These are phyloP conservation scores for Lytechinus variegatus DNA, from an alignment of 35 echinoderm and acorn worm genomes.

Conservation along the genomic window DNA sequence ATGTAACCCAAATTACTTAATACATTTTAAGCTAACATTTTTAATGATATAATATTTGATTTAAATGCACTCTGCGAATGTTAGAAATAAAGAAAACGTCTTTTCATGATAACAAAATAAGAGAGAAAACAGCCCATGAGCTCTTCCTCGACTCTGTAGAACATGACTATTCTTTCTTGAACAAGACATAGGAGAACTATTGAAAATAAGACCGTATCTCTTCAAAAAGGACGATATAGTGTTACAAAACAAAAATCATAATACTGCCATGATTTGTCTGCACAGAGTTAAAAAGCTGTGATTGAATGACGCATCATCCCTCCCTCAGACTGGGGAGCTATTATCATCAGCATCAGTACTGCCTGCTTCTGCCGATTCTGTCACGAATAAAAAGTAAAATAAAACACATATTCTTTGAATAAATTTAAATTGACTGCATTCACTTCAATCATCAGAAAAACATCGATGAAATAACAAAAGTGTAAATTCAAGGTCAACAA, in stretches of 20 bases:
- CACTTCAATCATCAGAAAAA: too few relatives aligned
- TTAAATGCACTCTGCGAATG: neutral
- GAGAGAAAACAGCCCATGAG: too few relatives aligned
- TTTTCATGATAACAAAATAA: neutral
- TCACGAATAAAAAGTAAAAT: neutral
- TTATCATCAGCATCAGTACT: neutral
- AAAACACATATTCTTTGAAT: too few relatives aligned
- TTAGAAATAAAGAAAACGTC: neutral
- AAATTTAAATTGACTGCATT: too few relatives aligned
- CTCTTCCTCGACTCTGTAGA: neutral
- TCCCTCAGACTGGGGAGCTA: constrained; percentile 24
- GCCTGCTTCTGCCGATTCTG: neutral
- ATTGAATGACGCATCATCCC: neutral
- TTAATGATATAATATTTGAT: neutral
- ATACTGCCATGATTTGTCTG: neutral
- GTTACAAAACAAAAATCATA: neutral
- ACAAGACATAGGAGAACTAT: neutral
- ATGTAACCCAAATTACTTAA: neutral
- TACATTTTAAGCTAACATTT: neutral
- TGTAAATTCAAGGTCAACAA: too few relatives aligned
- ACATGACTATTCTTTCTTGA: neutral
- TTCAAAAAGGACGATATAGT: neutral
- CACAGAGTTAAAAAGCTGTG: neutral
- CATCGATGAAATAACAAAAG: too few relatives aligned
- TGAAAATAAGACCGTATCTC: neutral